Evolutionary conservation across 2,797 vertebrate genomes (phyloP).

Genomic region (Schizothorax lantsangensis): DNA sequence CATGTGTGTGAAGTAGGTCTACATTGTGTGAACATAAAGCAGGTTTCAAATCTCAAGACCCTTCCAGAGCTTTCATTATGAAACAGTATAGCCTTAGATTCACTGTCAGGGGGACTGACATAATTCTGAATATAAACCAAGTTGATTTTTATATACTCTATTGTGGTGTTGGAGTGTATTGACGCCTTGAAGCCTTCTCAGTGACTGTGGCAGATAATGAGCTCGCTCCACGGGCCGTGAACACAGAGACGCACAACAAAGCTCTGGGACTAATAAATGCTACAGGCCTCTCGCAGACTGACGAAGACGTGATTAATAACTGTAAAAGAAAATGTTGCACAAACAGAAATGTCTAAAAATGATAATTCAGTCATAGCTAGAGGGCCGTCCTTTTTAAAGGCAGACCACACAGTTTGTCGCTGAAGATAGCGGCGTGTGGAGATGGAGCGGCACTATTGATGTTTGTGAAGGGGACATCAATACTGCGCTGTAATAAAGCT

Average conservation of each 20-base stretch:
- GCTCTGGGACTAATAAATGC: slow-evolving; percentile 65
- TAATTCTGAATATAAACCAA: slow-evolving; percentile 11
- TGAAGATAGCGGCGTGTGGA: slow-evolving; percentile 77
- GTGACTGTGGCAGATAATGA: slow-evolving; percentile 33
- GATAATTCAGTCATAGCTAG: slow-evolving; percentile 33
- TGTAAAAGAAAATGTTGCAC: slow-evolving; percentile 50
- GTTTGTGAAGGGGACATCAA: slow-evolving; percentile 75
- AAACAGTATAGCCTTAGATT: slow-evolving; percentile 18
- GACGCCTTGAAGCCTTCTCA: slow-evolving; percentile 56
- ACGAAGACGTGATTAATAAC: slow-evolving; percentile 55
- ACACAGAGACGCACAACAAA: slow-evolving; percentile 59
- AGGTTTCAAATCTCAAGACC: not conserved
- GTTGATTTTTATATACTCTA: slow-evolving; percentile 60
- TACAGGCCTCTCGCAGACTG: slow-evolving; percentile 56
- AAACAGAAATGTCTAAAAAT: slow-evolving; percentile 50
- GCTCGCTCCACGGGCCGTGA: slow-evolving; percentile 40
- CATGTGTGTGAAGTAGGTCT: not conserved
- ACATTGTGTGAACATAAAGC: not conserved
- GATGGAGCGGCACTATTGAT: slow-evolving; percentile 81
- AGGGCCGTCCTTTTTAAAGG: slow-evolving; percentile 23
- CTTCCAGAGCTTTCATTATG: not conserved
- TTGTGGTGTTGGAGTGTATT: slow-evolving; percentile 53
- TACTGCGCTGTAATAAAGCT: slow-evolving; percentile 78
- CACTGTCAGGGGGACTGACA: slow-evolving; percentile 13
- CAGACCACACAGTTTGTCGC: slow-evolving; percentile 47